Evolutionary conservation across 2,888 invertebrate species (phyloP).

Genomic region (Chalcosyrphus nemorum): DNA sequence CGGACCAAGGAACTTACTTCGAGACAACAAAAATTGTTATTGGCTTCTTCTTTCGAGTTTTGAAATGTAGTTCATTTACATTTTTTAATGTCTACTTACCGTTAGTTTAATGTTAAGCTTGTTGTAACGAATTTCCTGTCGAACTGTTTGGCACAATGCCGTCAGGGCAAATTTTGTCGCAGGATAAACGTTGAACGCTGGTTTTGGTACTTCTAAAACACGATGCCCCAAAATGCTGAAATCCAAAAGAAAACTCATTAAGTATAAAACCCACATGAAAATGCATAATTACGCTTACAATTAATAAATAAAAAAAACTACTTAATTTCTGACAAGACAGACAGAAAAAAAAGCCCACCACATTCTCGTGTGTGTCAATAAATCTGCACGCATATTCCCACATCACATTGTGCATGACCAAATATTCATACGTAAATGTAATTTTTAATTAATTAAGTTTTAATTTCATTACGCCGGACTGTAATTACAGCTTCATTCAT

Average conservation of each 20-base stretch:
- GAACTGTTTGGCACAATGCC: constrained; percentile 84
- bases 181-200: constrained; percentile 83
- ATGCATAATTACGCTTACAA: too few species aligned
- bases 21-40: too few species aligned
- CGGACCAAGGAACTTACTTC: too few species aligned
- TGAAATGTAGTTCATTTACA: too few species aligned
- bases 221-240: constrained; percentile 82
- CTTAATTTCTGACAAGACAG: too few species aligned
- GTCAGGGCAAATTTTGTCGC: constrained; percentile 85
- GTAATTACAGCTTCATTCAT: constrained; percentile 68
- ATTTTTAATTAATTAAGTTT: constrained; percentile 79
- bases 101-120: constrained; percentile 82
- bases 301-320: not conserved
- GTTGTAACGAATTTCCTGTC: constrained; percentile 83
- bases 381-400: constrained; percentile 9
- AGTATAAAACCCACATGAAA: too few species aligned
- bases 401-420: constrained; percentile 16
- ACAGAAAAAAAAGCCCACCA: not conserved
- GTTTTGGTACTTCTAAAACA: constrained; percentile 83
- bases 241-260: constrained; percentile 23
- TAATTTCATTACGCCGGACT: constrained; percentile 76
- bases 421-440: constrained; percentile 40
- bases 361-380: not conserved
- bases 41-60: too few species aligned
- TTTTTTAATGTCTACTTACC: constrained; percentile 78